These are phyloP conservation scores for Nephrocerus scutellatus DNA, from an alignment of 2,888 invertebrate species.

Conservation along the genomic window DNA sequence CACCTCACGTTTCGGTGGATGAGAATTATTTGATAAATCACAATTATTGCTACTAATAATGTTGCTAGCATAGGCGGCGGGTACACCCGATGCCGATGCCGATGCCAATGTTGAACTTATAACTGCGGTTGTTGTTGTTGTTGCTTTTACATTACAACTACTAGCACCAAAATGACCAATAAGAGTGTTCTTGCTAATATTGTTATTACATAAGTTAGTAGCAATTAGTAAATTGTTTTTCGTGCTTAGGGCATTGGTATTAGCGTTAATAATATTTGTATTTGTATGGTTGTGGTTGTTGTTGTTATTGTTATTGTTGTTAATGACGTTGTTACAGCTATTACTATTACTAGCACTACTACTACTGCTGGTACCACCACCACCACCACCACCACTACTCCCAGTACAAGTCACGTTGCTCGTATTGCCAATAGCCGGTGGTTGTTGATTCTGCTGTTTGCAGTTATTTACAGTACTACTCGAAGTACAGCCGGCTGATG, in stretches of 20 bases:
- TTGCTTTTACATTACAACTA: constrained; percentile 5
- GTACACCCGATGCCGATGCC: constrained; percentile 20
- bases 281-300: constrained; percentile 7
- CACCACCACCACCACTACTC: too few species aligned
- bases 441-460: too few species aligned
- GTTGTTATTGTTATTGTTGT: constrained; percentile 23
- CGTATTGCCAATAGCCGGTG: too few species aligned
- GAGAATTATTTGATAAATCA: constrained; percentile 47
- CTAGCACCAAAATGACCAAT: constrained; percentile 25
- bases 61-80: constrained; percentile 7
- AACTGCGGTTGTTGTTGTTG: constrained; percentile 2
- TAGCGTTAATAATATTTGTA: constrained; percentile 6
- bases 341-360: constrained; percentile 27
- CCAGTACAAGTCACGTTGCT: too few species aligned
- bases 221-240: too few species aligned
- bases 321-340: constrained; percentile 27
- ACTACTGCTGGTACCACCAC: too few species aligned
- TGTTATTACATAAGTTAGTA: constrained; percentile 27
- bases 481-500: constrained; percentile 7
- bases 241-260: too few species aligned
- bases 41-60: constrained; percentile 45
- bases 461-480: constrained; percentile 19
- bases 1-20: constrained; percentile 48
- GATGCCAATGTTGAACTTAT: constrained; percentile 12
- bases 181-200: constrained; percentile 30